Evolutionary conservation across 92 coral and sea anemone genomes (phyloP).

Genomic region (Porites cylindrica): DNA sequence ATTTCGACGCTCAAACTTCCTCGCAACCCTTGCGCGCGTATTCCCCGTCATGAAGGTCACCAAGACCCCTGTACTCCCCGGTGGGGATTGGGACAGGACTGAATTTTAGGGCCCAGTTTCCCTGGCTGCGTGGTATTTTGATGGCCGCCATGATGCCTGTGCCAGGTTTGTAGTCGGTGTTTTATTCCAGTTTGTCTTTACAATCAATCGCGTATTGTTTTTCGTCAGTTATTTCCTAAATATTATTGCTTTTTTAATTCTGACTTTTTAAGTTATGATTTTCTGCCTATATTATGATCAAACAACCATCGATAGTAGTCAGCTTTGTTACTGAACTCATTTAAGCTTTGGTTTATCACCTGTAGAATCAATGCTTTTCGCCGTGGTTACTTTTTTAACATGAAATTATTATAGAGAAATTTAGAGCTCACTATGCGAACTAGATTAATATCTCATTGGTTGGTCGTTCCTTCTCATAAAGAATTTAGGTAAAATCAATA

Average conservation of each 20-base stretch:
- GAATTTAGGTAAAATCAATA: too few relatives aligned
- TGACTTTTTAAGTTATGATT: neutral
- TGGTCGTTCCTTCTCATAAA: too few relatives aligned
- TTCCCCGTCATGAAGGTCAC: neutral
- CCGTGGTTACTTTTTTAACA: neutral
- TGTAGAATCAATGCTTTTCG: neutral
- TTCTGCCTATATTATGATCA: neutral
- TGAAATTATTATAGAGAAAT: neutral
- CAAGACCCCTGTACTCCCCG: neutral
- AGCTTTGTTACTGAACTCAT: neutral
- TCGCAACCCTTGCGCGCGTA: too few relatives aligned
- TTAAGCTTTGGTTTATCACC: too few relatives aligned
- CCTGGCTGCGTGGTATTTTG: conserved; percentile 29
- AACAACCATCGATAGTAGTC: neutral
- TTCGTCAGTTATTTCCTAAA: neutral
- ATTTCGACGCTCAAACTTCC: too few relatives aligned
- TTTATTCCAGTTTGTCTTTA: neutral
- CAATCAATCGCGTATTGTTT: neutral
- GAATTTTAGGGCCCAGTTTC: conserved; percentile 19
- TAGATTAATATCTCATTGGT: too few relatives aligned
- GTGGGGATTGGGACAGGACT: neutral
- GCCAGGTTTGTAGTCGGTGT: conserved; percentile 64
- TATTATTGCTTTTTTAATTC: neutral
- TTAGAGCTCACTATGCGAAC: neutral
- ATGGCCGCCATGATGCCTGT: conserved; percentile 98